A percentile compares a stretch with the other conserved stretches of the same genome.
Evolutionary conservation across 2,797 vertebrate species (phyloP).

Genomic region (Perodicticus potto): DNA sequence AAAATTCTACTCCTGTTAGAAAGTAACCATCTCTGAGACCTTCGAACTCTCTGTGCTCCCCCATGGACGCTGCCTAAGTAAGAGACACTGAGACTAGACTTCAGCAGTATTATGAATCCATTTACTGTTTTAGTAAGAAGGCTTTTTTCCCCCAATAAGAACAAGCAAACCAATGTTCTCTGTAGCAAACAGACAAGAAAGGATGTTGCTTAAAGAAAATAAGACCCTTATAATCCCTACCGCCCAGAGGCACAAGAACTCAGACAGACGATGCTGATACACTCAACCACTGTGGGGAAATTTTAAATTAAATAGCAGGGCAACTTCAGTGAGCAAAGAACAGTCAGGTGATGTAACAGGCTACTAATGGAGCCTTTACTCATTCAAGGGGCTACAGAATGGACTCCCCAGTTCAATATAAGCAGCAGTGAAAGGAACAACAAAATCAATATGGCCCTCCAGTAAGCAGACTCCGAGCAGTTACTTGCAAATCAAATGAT

Average conservation of each 20-base stretch:
- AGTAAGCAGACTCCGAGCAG: not conserved
- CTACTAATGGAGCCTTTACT: not conserved
- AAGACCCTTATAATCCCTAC: not conserved
- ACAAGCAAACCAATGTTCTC: constrained; percentile 53
- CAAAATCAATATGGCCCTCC: not conserved
- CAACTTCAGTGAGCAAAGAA: not conserved
- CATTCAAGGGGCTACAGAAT: not conserved
- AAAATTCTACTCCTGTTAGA: not conserved
- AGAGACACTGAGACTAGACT: not conserved
- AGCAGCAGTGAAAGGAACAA: not conserved
- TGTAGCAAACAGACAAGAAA: constrained; percentile 44
- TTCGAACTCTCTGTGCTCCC: constrained; percentile 11
- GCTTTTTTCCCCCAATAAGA: not conserved
- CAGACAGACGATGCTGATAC: not conserved
- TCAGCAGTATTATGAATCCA: not conserved
- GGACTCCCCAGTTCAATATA: not conserved
- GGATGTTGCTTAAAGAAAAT: constrained; percentile 34
- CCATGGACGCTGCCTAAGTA: not conserved
- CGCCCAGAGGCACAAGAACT: not conserved
- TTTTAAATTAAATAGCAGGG: constrained; percentile 35
- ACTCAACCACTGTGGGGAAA: not conserved
- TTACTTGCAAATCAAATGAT: not conserved
- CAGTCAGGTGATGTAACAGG: not conserved
- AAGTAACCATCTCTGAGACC: not conserved
- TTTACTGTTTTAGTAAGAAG: not conserved